These are phyloP conservation scores for Parauchenoglanis punctatus DNA, from an alignment of 2,797 vertebrate genomes.

Conservation along the genomic window DNA sequence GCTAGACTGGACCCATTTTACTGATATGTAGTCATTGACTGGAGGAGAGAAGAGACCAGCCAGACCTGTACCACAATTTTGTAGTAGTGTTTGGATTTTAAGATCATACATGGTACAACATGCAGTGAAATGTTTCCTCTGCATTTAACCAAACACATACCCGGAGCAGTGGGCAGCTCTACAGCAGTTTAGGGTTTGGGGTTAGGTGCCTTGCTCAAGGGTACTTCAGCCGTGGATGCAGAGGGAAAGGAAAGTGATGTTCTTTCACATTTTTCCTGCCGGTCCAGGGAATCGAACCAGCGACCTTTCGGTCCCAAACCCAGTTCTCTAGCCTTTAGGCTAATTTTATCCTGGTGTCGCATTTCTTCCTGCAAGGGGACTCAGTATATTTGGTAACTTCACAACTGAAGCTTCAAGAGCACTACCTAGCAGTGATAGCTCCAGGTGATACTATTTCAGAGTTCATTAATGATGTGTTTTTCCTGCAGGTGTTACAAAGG, in stretches of 20 bases:
- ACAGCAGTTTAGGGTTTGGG: neutral
- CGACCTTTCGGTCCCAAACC: no score
- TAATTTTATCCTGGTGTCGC: no score
- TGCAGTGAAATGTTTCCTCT: neutral
- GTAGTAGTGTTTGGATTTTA: no score
- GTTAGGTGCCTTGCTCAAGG: no score
- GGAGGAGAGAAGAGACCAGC: neutral
- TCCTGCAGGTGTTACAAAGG: constrained; percentile 19
- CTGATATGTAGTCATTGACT: neutral
- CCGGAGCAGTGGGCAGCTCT: no score
- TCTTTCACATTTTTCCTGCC: no score
- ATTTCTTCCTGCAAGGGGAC: neutral
- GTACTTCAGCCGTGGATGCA: no score
- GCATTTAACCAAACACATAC: no score
- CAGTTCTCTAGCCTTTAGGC: no score
- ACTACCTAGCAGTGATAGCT: constrained; percentile 11
- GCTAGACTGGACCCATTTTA: neutral
- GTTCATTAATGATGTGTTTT: constrained; percentile 32
- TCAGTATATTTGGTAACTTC: neutral
- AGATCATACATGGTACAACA: neutral
- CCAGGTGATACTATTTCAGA: constrained; percentile 16
- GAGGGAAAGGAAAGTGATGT: no score
- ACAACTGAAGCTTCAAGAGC: neutral
- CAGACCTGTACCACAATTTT: no score
- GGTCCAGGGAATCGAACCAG: no score